Evolutionary conservation across 1,140 invertebrate species (phyloP), one percentile per base, ranked within the genome.

Genomic region (Atta cephalotes): DNA sequence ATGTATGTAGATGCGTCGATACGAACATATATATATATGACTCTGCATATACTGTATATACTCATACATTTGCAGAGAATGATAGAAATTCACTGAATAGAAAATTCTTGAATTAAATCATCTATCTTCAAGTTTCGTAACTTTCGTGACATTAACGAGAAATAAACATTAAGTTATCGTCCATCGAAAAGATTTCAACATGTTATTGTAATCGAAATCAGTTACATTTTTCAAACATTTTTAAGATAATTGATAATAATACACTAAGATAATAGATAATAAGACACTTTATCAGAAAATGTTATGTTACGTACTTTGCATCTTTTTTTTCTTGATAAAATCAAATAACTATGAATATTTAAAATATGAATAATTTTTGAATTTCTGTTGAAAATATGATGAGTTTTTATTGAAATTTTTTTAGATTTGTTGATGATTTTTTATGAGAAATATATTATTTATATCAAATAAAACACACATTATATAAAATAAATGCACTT

Each of bases 61-160:
- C 31, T 5, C 28, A 87, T 68, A 65, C 45, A 80, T 74, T 65
- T 65, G 56, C 35, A 62, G 31, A 88, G 81, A 39, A 68, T 53
- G 74, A 21, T 62, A 84, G 68, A 68, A 91, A 82, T 62, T 72
- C 62, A 65, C 31, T 86, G 87, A 92, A 92, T 85, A 80, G 87
- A 28, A 87, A 89, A 92, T 92, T 91, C 85, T 93, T 91, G 88
- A 92, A 92, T 92, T 89, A 91, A 92, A 92, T 92, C 87, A 87
- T 90, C 86, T 87, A 39, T 39, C 35, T 39, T 92, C 76, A 35
- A 49, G 28, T 62, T 77, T 62, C 25, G 18, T 45, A 25, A 14
- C n/a, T 87, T 88, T 72, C 39, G 49, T 87, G 53, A 49, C 35
- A 62, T 45, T 76, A 76, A 88, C 39, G 53, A 72, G 21, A 71